Conservation (phyloP, 1,140 invertebrate species). For the Apocrypta bakeri region DNA sequence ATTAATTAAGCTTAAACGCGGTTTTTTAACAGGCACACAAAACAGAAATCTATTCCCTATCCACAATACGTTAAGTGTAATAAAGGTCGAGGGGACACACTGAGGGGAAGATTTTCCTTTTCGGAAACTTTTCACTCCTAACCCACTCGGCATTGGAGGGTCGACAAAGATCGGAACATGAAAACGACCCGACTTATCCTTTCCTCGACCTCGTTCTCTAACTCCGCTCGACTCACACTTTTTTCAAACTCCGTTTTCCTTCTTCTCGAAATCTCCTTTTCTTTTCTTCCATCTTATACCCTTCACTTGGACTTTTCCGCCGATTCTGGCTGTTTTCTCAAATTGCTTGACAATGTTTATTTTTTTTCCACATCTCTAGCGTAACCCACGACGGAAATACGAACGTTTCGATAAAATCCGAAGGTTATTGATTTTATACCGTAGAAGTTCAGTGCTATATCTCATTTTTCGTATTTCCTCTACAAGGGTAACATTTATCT, state of each 20-base stretch:
- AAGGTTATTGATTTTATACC: not conserved
- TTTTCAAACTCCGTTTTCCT: constrained; percentile 15
- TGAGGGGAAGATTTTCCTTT: not conserved
- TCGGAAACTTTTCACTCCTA: constrained; percentile 9
- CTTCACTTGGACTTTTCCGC: constrained; percentile 22
- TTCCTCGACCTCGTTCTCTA: constrained; percentile 1
- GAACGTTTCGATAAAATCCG: not conserved
- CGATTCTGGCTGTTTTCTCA: not conserved
- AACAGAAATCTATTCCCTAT: too few relatives aligned
- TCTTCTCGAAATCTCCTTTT: not conserved
- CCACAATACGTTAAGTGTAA: not conserved
- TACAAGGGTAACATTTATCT: not conserved
- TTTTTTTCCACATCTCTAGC: not conserved
- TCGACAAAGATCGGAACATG: constrained; percentile 26
- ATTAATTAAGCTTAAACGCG: too few relatives aligned
- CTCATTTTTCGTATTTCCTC: not conserved
- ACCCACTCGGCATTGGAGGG: not conserved
- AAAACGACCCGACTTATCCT: constrained; percentile 24
- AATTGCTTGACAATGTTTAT: constrained; percentile 28
- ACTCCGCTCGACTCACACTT: constrained; percentile 6
- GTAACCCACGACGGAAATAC: not conserved
- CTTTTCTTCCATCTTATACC: constrained; percentile 15
- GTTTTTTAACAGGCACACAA: too few relatives aligned
- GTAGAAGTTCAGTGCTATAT: not conserved
- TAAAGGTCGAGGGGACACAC: not conserved